Conservation (phyloP, 1,140 invertebrate genomes). For the Camponotus vicinus region DNA sequence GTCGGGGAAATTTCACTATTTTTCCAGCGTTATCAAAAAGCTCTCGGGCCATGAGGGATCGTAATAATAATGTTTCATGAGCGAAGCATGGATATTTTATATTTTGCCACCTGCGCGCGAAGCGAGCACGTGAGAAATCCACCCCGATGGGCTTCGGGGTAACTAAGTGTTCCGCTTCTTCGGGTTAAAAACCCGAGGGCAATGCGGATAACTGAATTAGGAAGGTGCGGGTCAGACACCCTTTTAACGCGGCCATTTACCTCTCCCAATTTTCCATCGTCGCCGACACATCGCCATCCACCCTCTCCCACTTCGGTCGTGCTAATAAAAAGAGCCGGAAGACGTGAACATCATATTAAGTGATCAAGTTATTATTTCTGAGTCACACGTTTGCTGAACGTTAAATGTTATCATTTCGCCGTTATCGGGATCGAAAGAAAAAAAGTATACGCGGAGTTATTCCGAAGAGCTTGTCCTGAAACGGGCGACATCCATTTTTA, state of each 20-base stretch:
- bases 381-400: slow-evolving; percentile 40
- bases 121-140: slow-evolving; percentile 56
- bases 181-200: slow-evolving; percentile 71
- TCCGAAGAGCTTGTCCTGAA: slow-evolving; percentile 4
- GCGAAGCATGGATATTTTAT: slow-evolving; percentile 55
- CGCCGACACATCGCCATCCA: slow-evolving; percentile 4
- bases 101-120: slow-evolving; percentile 51
- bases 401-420: slow-evolving; percentile 34
- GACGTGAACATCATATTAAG: slow-evolving; percentile 38
- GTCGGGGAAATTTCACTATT: slow-evolving; percentile 18
- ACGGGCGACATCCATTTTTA: not conserved
- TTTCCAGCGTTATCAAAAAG: slow-evolving; percentile 52
- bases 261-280: slow-evolving; percentile 62
- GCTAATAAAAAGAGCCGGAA: slow-evolving; percentile 21
- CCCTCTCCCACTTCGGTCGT: not conserved
- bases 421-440: not conserved
- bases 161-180: slow-evolving; percentile 69
- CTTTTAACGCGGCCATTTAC: slow-evolving; percentile 72
- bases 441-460: not conserved
- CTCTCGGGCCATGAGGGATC: not conserved
- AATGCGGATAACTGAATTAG: slow-evolving; percentile 73
- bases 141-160: slow-evolving; percentile 35
- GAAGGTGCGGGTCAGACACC: slow-evolving; percentile 64
- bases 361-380: slow-evolving; percentile 48
- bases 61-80: slow-evolving; percentile 56